Percentiles rank a stretch among this genome's conserved stretches.
Evolutionary conservation across 2,797 vertebrate species (phyloP).

Genomic region (Pseudochromis fuscus): DNA sequence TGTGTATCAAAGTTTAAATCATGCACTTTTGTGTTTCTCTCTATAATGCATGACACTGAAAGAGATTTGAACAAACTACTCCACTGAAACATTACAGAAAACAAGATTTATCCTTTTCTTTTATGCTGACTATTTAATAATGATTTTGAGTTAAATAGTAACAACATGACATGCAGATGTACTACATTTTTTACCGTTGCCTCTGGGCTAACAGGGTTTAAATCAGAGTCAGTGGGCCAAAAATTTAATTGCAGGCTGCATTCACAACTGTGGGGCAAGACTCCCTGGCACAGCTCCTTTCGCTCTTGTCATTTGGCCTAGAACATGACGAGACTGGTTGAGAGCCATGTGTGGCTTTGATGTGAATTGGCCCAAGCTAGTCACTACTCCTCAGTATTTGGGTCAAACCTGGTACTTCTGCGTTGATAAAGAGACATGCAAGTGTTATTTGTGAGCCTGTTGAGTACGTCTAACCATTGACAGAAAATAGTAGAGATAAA

Average conservation of each 20-base stretch:
- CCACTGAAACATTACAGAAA: not conserved
- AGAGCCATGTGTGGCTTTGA: constrained; percentile 52
- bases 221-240: constrained; percentile 28
- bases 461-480: not conserved
- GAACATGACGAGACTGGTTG: constrained; percentile 58
- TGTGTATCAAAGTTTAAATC: constrained; percentile 5
- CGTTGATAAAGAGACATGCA: constrained; percentile 1
- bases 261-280: constrained; percentile 41
- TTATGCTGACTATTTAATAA: not conserved
- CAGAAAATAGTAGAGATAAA: not conserved
- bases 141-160: not conserved
- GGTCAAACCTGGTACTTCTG: constrained; percentile 52
- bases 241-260: constrained; percentile 6
- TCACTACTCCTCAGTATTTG: constrained; percentile 40
- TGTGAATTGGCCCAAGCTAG: constrained; percentile 24
- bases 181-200: not conserved
- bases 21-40: not conserved
- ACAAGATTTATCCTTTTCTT: not conserved
- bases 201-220: constrained; percentile 18
- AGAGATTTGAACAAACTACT: not conserved
- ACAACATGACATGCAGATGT: not conserved
- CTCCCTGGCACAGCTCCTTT: constrained; percentile 54
- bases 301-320: constrained; percentile 55
- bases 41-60: constrained; percentile 6
- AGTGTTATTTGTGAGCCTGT: constrained; percentile 2